phyloP scores from a whole-genome alignment of 2,797 vertebrate species.

The Pseudochirops corinnae region DNA sequence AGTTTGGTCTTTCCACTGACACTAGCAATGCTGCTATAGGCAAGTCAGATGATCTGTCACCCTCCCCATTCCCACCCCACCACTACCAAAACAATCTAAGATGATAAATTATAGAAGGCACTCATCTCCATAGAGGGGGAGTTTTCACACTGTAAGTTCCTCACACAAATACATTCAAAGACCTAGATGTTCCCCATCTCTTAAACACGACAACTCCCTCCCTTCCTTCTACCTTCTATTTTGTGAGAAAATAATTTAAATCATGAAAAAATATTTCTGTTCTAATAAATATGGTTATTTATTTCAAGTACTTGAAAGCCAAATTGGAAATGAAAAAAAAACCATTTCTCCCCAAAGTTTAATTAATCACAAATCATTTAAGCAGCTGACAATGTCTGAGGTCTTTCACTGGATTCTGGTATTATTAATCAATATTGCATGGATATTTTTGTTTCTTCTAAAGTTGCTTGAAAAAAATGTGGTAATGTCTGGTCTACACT shows the following conservation, averaged over 20 bases:
- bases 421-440: background rate
- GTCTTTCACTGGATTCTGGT: conserved; percentile 25
- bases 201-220: background rate
- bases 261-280: background rate
- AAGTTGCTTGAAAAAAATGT: conserved; percentile 17
- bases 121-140: background rate
- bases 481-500: background rate
- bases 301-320: background rate
- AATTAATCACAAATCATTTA: conserved; percentile 1
- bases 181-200: background rate
- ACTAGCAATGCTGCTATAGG: background rate
- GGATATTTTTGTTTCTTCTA: conserved; percentile 33
- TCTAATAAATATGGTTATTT: background rate
- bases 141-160: background rate
- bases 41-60: too few species aligned
- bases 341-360: background rate
- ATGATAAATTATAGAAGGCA: background rate
- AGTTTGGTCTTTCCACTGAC: background rate
- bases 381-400: conserved; percentile 10
- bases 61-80: too few species aligned
- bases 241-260: conserved; percentile 43
- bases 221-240: background rate
- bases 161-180: background rate
- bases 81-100: background rate
- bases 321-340: background rate